Conservation (phyloP, 2,113 vertebrate species). For the Pterocles burchelli region DNA sequence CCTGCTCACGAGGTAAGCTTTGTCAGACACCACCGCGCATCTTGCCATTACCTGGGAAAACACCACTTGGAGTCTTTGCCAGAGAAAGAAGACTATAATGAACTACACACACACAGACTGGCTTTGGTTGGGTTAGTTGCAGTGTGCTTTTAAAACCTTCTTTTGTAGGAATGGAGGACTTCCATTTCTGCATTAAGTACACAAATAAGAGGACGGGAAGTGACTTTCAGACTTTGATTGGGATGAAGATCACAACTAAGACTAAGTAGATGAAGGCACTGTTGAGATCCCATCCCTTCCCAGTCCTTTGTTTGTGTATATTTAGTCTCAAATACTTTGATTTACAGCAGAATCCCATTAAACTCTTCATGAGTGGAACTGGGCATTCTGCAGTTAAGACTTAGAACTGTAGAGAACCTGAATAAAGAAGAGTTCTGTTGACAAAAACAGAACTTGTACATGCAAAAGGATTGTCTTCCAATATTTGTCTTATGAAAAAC, state of each 20-base stretch:
- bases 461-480: not conserved
- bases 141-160: not conserved
- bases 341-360: not conserved
- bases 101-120: fast-evolving
- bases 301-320: not conserved
- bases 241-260: not conserved
- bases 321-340: not conserved
- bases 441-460: not conserved
- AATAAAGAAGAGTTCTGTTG: not conserved
- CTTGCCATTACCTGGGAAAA: not conserved
- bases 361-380: not conserved
- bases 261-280: not conserved
- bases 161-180: not conserved
- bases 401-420: not conserved
- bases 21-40: not conserved
- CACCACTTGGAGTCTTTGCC: not conserved
- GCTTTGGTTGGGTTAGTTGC: not conserved
- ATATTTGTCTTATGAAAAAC: not conserved
- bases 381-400: not conserved
- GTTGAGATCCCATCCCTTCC: not conserved
- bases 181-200: not conserved
- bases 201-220: not conserved
- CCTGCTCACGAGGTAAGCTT: conserved; percentile 52
- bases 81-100: not conserved
- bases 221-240: not conserved